Percentiles rank a stretch among this genome's conserved stretches.
Conservation (phyloP, 2,113 vertebrate genomes). For the Heterotilapia buettikoferi region DNA sequence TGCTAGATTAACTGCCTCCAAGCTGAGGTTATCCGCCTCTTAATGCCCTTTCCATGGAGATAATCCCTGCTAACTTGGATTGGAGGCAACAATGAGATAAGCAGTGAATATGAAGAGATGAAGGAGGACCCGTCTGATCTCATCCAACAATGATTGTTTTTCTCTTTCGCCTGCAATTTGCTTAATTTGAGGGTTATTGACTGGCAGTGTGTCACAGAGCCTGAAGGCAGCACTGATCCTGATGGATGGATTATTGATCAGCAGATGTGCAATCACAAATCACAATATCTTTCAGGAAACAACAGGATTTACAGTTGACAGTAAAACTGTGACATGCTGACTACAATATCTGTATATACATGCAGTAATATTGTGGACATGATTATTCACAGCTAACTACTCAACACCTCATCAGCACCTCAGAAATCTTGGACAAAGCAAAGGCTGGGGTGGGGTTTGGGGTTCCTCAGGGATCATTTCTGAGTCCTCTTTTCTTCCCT, state of each 20-base stretch:
- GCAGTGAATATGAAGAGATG: constrained; percentile 42
- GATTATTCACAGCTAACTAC: background rate
- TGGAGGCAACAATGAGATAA: constrained; percentile 57
- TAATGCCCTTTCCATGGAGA: constrained; percentile 43
- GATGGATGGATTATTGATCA: background rate
- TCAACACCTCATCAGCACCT: background rate
- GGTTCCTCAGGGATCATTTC: background rate
- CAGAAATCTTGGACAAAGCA: background rate
- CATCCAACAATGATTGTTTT: constrained; percentile 16
- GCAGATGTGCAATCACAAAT: background rate
- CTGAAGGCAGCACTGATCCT: background rate
- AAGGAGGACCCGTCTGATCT: constrained; percentile 37
- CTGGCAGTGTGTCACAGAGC: background rate
- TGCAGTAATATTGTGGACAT: background rate
- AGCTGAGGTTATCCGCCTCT: constrained; percentile 58
- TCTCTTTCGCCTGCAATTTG: constrained; percentile 21
- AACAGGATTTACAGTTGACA: background rate
- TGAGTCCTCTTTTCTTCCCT: background rate
- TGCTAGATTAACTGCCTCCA: constrained; percentile 51
- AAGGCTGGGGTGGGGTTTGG: background rate
- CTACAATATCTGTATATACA: background rate
- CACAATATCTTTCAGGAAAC: background rate
- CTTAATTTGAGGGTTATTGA: constrained; percentile 27
- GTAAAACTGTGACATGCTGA: background rate
- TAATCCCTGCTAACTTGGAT: constrained; percentile 68